These are phyloP conservation scores for Neuroterus valhalla DNA, from an alignment of 1,140 invertebrate genomes.

Conservation along the genomic window DNA sequence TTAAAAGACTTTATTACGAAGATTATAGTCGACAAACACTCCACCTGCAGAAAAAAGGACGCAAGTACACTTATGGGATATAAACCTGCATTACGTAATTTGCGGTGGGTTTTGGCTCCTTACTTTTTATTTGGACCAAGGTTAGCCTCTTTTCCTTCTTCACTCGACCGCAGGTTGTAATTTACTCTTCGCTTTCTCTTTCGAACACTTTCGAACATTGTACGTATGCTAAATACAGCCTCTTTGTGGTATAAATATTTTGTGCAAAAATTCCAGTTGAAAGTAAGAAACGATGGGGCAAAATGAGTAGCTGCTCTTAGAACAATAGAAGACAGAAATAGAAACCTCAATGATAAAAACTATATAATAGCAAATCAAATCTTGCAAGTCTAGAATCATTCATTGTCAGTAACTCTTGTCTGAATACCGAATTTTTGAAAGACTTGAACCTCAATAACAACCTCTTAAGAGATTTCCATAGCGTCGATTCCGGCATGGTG, in stretches of 20 bases:
- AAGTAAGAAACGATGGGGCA: neutral
- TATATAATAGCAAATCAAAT: neutral
- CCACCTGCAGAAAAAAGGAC: constrained; percentile 1
- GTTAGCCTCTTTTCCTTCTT: constrained; percentile 16
- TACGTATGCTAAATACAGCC: constrained; percentile 5
- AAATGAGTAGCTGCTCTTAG: neutral
- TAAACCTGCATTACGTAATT: constrained; percentile 20
- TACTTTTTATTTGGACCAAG: constrained; percentile 17
- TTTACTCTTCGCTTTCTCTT: constrained; percentile 28
- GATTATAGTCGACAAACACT: neutral
- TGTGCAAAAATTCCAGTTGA: neutral
- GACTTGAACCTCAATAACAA: neutral
- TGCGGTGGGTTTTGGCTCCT: constrained; percentile 4
- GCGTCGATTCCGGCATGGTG: neutral
- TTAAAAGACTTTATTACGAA: neutral
- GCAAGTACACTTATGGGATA: neutral
- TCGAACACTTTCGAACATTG: constrained; percentile 25
- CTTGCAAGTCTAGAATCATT: neutral
- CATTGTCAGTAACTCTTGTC: neutral
- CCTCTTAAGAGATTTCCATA: neutral
- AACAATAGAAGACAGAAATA: constrained; percentile 12
- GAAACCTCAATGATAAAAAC: neutral
- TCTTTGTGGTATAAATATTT: constrained; percentile 4
- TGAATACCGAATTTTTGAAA: neutral
- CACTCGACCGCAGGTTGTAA: constrained; percentile 14